Base-by-base conservation (phyloP, 2,888 invertebrate genomes). In the Tiliacea citrago region DNA sequence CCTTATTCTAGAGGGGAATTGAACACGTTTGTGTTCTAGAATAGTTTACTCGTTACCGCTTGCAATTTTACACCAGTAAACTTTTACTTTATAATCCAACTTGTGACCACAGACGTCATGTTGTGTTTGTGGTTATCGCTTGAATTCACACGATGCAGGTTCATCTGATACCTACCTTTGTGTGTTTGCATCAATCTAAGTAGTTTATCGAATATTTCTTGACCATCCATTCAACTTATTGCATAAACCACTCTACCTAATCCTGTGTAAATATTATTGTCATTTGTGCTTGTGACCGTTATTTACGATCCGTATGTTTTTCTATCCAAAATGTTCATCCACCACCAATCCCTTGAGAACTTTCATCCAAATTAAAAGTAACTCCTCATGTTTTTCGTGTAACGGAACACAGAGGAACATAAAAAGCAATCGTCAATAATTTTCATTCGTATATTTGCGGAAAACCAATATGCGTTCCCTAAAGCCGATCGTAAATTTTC, bases 401-500 rank as follows among this genome's bases (percentile, higher is more conserved):
- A 51, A 61, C 60, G 49, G 68, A 77, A 86, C 58, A 80, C 80
- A 84, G 83, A 71, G 69, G 75, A 78, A 81, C 75, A 88, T 82
- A 88, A 87, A 87, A 88, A 88, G 81, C 79, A 79, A 87, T 88
- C 81, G 79, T 87, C 88, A 85, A 85, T 87, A 88, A 88, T 87
- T 88, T 85, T 79, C 85, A 85, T 85, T 72, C 81, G 85, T 76
- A 88, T 83, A 79, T 86, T 88, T 85, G 83, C 83, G 85, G 77
- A 72, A 87, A 88, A 83, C 81, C 87, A 88, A 87, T 87, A 86
- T 83, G 88, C 83, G 85, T 74, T 88, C 63, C 84, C 88, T 77
- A 87, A 88, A 87, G 87, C 81, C 53, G 83, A 81, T 87, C 87
- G 81, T 87, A 87, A 87, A 87, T 87, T 88, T 87, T 88, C 79